Evolutionary conservation across 2,113 vertebrate species (phyloP), one percentile per base, ranked within the genome.

Genomic region (Strix uralensis): DNA sequence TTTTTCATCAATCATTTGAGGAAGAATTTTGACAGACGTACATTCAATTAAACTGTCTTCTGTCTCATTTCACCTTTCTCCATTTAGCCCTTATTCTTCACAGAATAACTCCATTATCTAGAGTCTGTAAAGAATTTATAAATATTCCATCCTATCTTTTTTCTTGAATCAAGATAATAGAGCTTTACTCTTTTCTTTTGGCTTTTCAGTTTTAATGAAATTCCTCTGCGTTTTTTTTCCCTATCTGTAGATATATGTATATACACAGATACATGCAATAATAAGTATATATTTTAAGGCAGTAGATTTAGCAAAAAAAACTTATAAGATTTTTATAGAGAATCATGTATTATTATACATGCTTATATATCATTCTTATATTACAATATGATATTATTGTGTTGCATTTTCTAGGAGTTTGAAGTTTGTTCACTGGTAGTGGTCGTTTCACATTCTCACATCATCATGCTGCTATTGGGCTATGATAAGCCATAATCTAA

Each of bases 11-110:
- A 52, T 42, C n/a, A 22, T n/a, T 91, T 72, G 61, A 80, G 70
- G 67, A 87, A 80, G 54, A 82, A 86, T 85, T 95, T 91, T 94
- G 89, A 95, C 67, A 89, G 78, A 62, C 3, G 0, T 46, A 82
- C 42, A 58, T 86, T 89, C 46, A 89, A 91, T 92, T 94, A 91
- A 92, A 84, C 27, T 54, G 62, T 32, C 74, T 94, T 94, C 86
- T 13, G 1, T 77, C 81, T 79, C 62, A n/a, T 90, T 80, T 97
- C 79, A 84, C 71, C 84, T 89, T 93, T 85, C 58, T 47, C 54
- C 49, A 30, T 47, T 70, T 75, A 82, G 57, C 46, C 38, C 38
- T 29, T 62, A 36, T 66, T 92, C 81, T 54, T 71, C 75, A 40
- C 36, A 86, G 84, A 86, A 46, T 49, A 81, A 63, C 23, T 67